Evolutionary conservation across 2,888 invertebrate species (phyloP), one percentile per base, ranked within the genome.

Genomic region (Hypomecis punctinalis): DNA sequence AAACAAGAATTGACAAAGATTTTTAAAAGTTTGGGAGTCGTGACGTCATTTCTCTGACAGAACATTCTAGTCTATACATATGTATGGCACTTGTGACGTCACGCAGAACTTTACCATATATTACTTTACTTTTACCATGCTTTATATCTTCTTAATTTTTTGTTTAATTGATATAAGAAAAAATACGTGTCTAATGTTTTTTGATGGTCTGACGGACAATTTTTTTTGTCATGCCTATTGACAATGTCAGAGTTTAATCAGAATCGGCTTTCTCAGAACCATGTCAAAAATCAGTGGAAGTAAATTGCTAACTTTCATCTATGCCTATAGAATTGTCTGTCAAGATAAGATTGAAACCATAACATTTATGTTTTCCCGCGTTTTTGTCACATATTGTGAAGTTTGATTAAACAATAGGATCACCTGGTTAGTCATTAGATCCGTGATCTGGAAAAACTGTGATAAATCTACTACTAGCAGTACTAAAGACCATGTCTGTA

Each of bases 301-400:
- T 76, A 73, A 81, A 79, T 80, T 78, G 83, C 84, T 83, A 85
- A 87, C 88, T 89, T 90, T 90, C 86, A 80, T 85, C 79, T 77
- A 77, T 73, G 77, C 74, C 74, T 40, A 79, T 80, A 81, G 83
- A 85, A 83, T 83, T 83, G 83, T 76, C 65, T 66, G 71, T 61
- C 73, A 73, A 80, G 77, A 74, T 75, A 76, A 74, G 77, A 77
- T 78, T 79, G 79, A 79, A 79, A 74, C 75, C 75, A 81, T 79
- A 81, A 84, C 78, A 81, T 82, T 81, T 82, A 80, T 66, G 52
- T 56, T 72, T 86, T 88, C 88, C 75, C 88, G 83, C 83, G 87
- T 82, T 89, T 87, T 89, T 88, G 68, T 75, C 45, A 55, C 33
- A 11, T 53, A 57, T 52, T 62, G 61, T 56, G 53, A 48, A 55